Conservation (phyloP, 2,113 vertebrate genomes). For the Stictonetta naevosa region DNA sequence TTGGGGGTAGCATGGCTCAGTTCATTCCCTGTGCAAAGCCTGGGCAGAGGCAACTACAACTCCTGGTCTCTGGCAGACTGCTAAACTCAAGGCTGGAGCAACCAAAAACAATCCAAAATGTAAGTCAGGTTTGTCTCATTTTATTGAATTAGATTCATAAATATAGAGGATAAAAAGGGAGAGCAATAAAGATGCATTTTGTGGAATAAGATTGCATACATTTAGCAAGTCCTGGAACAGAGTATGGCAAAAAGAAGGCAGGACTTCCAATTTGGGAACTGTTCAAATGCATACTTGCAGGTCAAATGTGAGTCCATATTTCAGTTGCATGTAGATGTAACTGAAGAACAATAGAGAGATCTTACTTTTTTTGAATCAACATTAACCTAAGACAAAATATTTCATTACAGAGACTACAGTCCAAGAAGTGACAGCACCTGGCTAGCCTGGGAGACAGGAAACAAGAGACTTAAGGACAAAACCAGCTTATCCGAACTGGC, state of each 20-base stretch:
- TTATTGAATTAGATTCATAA: neutral
- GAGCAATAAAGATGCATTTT: neutral
- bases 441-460: neutral
- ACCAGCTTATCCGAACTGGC: neutral
- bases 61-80: neutral
- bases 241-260: neutral
- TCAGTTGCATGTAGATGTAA: constrained; percentile 31
- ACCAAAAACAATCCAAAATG: neutral
- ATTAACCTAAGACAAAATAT: constrained; percentile 22
- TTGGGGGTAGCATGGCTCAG: neutral
- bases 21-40: neutral
- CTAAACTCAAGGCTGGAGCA: neutral
- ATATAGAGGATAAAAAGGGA: neutral
- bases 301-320: constrained; percentile 30
- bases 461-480: neutral
- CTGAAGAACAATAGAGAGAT: constrained; percentile 45
- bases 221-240: constrained; percentile 12
- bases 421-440: constrained; percentile 26
- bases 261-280: constrained; percentile 16
- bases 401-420: neutral
- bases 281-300: constrained; percentile 41
- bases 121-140: constrained; percentile 22
- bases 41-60: neutral
- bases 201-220: neutral
- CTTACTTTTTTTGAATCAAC: neutral